Evolutionary conservation across 2,888 invertebrate genomes (phyloP).

Genomic region (Cataglyphis cursor): DNA sequence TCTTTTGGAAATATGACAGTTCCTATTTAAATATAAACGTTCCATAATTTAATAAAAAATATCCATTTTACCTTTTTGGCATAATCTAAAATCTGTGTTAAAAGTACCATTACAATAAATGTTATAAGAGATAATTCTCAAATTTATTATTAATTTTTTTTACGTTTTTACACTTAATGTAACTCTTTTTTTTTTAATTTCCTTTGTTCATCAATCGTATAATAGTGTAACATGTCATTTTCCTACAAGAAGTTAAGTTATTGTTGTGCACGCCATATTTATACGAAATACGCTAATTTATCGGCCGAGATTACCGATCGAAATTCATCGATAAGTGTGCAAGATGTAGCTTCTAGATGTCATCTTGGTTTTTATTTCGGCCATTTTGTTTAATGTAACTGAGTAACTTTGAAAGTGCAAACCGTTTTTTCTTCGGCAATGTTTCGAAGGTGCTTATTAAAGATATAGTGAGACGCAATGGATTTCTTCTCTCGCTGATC

Average conservation of each 20-base stretch:
- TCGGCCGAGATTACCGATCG: neutral
- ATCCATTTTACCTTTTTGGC: conserved; percentile 86
- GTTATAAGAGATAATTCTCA: neutral
- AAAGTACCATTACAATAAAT: conserved; percentile 87
- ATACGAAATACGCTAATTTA: neutral
- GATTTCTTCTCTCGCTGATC: conserved; percentile 1
- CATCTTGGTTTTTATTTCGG: neutral
- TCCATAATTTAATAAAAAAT: neutral
- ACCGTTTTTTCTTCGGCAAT: neutral
- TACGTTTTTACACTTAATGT: neutral
- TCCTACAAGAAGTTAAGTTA: neutral
- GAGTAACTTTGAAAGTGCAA: neutral
- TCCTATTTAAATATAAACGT: neutral
- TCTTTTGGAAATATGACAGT: conserved; percentile 4
- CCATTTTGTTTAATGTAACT: neutral
- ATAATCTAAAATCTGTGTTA: conserved; percentile 87
- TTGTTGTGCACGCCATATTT: neutral
- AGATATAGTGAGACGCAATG: neutral
- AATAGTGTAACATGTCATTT: neutral
- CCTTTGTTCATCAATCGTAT: neutral
- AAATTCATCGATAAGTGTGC: neutral
- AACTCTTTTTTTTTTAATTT: neutral
- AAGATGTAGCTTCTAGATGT: neutral
- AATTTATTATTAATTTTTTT: neutral
- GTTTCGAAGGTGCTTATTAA: neutral